phyloP scores from a whole-genome alignment of 2,888 invertebrate species.

The Metalampra italica region DNA sequence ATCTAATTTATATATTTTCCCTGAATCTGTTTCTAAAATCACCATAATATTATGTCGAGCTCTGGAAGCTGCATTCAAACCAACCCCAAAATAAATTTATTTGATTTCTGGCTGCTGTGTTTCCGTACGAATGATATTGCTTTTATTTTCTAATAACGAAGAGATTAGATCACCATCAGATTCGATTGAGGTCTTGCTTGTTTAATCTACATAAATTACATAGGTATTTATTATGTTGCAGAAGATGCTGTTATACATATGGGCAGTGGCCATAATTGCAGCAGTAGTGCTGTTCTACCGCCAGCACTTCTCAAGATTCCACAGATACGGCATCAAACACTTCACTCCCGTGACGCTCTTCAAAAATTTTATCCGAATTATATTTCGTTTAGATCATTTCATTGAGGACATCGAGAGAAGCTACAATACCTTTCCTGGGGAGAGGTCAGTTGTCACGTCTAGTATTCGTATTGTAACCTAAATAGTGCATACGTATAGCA shows the following conservation, averaged over 20 bases:
- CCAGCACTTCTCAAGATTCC: constrained; percentile 33
- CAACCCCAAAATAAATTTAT: no score
- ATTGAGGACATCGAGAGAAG: constrained; percentile 19
- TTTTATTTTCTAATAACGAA: no score
- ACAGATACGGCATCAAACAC: constrained; percentile 35
- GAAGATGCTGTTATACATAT: constrained; percentile 27
- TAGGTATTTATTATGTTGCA: constrained; percentile 1
- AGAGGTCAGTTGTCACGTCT: constrained; percentile 29
- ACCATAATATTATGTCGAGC: no score
- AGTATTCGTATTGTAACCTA: not conserved
- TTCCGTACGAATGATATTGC: no score
- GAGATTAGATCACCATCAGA: no score
- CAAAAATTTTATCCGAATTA: constrained; percentile 35
- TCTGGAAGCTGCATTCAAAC: no score
- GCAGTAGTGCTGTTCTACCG: constrained; percentile 29
- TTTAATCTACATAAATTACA: no score
- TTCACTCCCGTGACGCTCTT: constrained; percentile 32
- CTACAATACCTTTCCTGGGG: constrained; percentile 38
- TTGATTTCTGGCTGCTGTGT: no score
- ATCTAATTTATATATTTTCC: no score
- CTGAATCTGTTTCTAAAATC: no score
- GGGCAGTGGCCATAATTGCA: constrained; percentile 28
- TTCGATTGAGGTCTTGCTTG: no score
- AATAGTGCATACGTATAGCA: no score
- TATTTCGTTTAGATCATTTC: constrained; percentile 25